Evolutionary conservation across 2,113 vertebrate genomes (phyloP), one percentile per base, ranked within the genome.

Genomic region (Reinhardtius hippoglossoides): DNA sequence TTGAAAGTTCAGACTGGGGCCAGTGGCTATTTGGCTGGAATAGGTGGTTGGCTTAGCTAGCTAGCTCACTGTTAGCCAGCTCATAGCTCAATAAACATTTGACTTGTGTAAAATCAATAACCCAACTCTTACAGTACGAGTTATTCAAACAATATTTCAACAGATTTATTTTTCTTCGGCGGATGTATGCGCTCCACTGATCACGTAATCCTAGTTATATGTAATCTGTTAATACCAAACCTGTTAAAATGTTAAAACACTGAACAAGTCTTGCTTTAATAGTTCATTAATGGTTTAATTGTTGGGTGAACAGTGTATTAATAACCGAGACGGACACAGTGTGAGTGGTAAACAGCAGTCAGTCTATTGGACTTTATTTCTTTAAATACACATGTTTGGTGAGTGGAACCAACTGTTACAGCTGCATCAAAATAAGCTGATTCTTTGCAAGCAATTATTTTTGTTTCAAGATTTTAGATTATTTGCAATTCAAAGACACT

Each of bases 341-440:
- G 37, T 57, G 54, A 81, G 59, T n/a, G 75, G 76, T 89, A 69
- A 89, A 90, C 84, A 90, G 85, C 91, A 84, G 87, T 79, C 85
- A 84, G 77, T 94, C 92, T 91, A 92, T 87, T 91, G 67, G 60
- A 73, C 61, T 76, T 83, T 61, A 27, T 76, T 79, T 80, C 56
- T 69, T 81, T 68, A 76, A 78, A 83, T 70, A 80, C 67, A 84
- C 59, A 31, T 31, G 66, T 76, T 54, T 84, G 85, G 70, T 69
- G 80, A 63, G 59, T 83, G 71, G 74, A 84, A 79, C 74, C 61
- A 67, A 46, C 23, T 76, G 60, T 88, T 54, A 65, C 26, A 84
- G 65, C 77, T 82, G 72, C 67, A 42, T 66, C 20, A 2, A 64
- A 63, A 24, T 35, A 21, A 35, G 37, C 60, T 0, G 44, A 67